Conservation (phyloP, 2,113 vertebrate genomes). For the Cichladusa arquata region DNA sequence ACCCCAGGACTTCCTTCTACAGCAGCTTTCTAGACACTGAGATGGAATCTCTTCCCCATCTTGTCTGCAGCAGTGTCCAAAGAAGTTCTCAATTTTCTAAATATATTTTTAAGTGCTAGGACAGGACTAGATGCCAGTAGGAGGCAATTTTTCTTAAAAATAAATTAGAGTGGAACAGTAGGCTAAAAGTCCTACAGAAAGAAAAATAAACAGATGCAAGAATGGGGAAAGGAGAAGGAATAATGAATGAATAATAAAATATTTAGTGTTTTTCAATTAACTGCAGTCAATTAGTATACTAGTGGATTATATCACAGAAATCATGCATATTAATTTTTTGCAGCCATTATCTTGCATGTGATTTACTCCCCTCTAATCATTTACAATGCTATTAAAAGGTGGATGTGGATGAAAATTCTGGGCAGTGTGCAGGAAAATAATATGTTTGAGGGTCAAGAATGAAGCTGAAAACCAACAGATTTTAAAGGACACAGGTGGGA, state of each 20-base stretch:
- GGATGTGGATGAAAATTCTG: slow-evolving; percentile 60
- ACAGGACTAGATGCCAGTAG: slow-evolving; percentile 29
- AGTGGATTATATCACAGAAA: slow-evolving; percentile 77
- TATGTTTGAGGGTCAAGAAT: slow-evolving; percentile 43
- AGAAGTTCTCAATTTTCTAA: background rate
- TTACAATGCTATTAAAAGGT: slow-evolving; percentile 74
- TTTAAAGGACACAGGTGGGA: background rate
- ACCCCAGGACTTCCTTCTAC: background rate
- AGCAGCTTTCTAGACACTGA: background rate
- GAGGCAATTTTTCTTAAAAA: slow-evolving; percentile 52
- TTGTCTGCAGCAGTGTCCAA: background rate
- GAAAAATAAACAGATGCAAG: slow-evolving; percentile 70
- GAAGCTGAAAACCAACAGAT: slow-evolving; percentile 29
- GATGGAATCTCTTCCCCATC: background rate
- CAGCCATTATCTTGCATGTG: slow-evolving; percentile 73
- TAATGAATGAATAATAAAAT: slow-evolving; percentile 78
- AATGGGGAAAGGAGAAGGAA: slow-evolving; percentile 65
- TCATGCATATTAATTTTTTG: slow-evolving; percentile 78
- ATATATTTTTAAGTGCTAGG: slow-evolving; percentile 10
- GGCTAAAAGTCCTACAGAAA: slow-evolving; percentile 67
- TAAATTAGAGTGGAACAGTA: slow-evolving; percentile 56
- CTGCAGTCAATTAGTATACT: slow-evolving; percentile 76
- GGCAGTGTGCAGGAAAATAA: slow-evolving; percentile 58
- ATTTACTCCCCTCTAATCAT: slow-evolving; percentile 77
- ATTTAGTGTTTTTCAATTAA: slow-evolving; percentile 81